These are phyloP conservation scores for Glaucopsyche alexis DNA, from an alignment of 2,888 invertebrate genomes.

Conservation along the genomic window DNA sequence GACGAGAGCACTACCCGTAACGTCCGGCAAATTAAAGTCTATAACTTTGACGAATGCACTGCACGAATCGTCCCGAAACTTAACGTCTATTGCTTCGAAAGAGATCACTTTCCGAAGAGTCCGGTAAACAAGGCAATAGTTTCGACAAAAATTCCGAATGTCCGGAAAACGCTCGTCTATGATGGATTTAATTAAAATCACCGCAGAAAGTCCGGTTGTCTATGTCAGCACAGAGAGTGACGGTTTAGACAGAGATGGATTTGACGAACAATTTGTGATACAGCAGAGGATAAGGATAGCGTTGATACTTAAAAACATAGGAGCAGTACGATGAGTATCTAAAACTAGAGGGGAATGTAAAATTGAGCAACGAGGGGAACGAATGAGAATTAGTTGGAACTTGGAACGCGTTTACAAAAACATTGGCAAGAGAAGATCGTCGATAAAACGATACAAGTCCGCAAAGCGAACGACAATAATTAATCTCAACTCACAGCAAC, in stretches of 20 bases:
- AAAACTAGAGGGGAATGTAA: slow-evolving; percentile 19
- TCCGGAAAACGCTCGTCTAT: neutral
- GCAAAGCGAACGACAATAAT: neutral
- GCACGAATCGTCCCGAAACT: neutral
- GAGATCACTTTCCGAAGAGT: neutral
- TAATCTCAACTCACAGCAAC: neutral
- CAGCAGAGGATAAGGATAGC: neutral
- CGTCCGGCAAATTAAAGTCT: neutral
- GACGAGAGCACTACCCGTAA: neutral
- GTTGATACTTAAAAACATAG: neutral
- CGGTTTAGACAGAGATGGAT: neutral
- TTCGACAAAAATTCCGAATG: neutral
- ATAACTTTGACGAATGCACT: neutral
- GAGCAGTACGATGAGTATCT: neutral
- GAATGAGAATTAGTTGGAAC: slow-evolving; percentile 12
- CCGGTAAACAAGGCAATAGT: neutral
- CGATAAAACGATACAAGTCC: neutral
- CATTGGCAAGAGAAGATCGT: slow-evolving; percentile 9
- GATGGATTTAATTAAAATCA: neutral
- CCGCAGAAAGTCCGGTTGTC: neutral
- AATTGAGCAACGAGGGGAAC: neutral
- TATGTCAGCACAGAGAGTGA: neutral
- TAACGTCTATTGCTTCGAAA: neutral
- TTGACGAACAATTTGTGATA: neutral
- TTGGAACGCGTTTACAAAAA: slow-evolving; percentile 13